Base-by-base conservation (phyloP, 2,888 invertebrate genomes). In the Halictus ligatus region DNA sequence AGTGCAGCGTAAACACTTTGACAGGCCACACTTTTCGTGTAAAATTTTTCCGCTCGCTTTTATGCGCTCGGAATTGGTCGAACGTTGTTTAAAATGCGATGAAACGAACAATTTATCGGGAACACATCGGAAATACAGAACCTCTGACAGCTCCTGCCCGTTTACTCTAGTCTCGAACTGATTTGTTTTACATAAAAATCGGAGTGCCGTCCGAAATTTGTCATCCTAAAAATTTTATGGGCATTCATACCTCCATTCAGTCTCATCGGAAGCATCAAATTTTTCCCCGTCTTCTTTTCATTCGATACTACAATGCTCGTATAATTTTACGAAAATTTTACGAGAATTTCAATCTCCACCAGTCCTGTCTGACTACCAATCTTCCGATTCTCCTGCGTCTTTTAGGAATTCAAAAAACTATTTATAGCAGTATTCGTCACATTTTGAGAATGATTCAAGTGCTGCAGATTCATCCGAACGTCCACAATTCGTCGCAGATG, bases 141-240 rank as follows among this genome's bases (percentile, higher is more conserved):
- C 25, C 64, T 25, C 64, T 64, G 64, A 64, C 64, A 64, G 64
- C 64, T 64, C 64, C 25, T 29, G 64, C 64, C 64, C 64, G 64
- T 64, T 64, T 64, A 29, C 64, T 64, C 64, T 29, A 64, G 64
- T 64, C n/a, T 73, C 64, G 29, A 64, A 15, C 64, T 29, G 64
- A 64, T 64, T 64, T 64, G 64, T 64, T 64, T 64, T 64, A 64
- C 64, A 72, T 64, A 64, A 64, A 64, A 64, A 29, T 64, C 64
- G 25, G 25, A 29, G 64, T 64, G 64, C n/a, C 64, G 64, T 15
- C 7, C 25, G 15, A 64, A 64, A 13, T 29, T 25, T 29, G 15
- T 13, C 12, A n/a, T 60, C 25, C 25, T 25, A 25, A n/a, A 60
- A 25, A 60, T 60, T 60, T 60, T 25, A 60, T 25, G 10, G 60